Evolutionary conservation across 2,797 vertebrate genomes (phyloP).

Genomic region (Takifugu ocellatus): DNA sequence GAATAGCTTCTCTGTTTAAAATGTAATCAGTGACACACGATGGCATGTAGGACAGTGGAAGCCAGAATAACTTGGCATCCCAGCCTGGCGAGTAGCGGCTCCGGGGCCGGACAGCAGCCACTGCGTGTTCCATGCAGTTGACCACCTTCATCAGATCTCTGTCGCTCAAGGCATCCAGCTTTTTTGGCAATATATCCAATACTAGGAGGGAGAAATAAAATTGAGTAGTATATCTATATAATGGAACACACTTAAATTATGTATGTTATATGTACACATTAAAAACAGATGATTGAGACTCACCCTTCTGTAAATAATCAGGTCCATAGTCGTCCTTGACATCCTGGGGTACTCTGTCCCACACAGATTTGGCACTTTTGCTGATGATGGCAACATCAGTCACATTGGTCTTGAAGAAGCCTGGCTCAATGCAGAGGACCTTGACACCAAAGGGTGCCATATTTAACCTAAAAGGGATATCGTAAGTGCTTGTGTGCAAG

Average conservation of each 20-base stretch:
- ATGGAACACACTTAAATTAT: neutral
- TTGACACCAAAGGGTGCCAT: slow-evolving; percentile 69
- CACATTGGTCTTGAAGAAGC: slow-evolving; percentile 76
- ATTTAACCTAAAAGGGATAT: slow-evolving; percentile 43
- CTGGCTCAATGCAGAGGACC: slow-evolving; percentile 78
- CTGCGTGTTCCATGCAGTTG: slow-evolving; percentile 83
- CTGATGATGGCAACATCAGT: slow-evolving; percentile 42
- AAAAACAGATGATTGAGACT: neutral
- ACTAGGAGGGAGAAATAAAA: slow-evolving; percentile 26
- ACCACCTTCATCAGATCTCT: slow-evolving; percentile 77
- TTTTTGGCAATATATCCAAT: slow-evolving; percentile 1
- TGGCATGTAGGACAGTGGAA: slow-evolving; percentile 85
- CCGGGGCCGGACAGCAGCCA: slow-evolving; percentile 78
- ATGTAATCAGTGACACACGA: slow-evolving; percentile 69
- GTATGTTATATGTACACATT: neutral
- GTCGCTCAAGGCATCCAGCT: slow-evolving; percentile 54
- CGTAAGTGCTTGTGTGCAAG: too few species aligned
- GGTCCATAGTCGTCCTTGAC: slow-evolving; percentile 69
- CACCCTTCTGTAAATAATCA: slow-evolving; percentile 56
- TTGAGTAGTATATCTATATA: neutral
- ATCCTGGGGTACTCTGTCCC: slow-evolving; percentile 71
- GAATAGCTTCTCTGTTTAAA: slow-evolving; percentile 40
- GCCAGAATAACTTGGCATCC: slow-evolving; percentile 86
- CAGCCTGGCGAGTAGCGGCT: slow-evolving; percentile 83
- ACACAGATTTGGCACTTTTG: slow-evolving; percentile 38